These are phyloP conservation scores for Lamellibrachia columna DNA, from an alignment of 2,888 invertebrate species.

Conservation along the genomic window DNA sequence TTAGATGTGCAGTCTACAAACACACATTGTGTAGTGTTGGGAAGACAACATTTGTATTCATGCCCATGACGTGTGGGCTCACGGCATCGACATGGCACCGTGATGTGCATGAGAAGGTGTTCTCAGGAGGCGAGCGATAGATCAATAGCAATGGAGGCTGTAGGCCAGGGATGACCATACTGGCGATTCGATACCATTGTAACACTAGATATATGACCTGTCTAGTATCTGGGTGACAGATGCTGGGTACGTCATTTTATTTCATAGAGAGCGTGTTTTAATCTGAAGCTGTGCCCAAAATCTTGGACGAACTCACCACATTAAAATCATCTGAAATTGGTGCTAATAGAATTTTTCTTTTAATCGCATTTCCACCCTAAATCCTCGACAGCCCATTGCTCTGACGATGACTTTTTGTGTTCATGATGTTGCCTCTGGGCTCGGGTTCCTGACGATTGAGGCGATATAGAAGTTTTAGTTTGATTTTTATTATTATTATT, in stretches of 20 bases:
- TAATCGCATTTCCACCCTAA: too few relatives aligned
- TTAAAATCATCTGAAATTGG: too few relatives aligned
- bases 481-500: too few relatives aligned
- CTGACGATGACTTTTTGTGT: too few relatives aligned
- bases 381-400: too few relatives aligned
- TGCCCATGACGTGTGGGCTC: background rate
- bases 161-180: background rate
- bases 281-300: background rate
- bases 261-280: background rate
- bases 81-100: background rate
- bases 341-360: too few relatives aligned
- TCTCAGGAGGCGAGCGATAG: background rate
- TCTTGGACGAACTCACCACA: too few relatives aligned
- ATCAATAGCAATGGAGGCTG: background rate
- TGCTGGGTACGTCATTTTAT: background rate
- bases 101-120: conserved; percentile 6
- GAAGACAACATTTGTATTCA: too few relatives aligned
- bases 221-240: background rate
- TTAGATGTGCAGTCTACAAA: background rate
- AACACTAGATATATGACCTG: background rate
- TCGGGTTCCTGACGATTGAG: too few relatives aligned
- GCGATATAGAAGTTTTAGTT: too few relatives aligned
- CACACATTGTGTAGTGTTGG: background rate
- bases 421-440: too few relatives aligned
- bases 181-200: background rate